Percentiles rank a stretch among this genome's conserved stretches.
Conservation (phyloP, 2,888 invertebrate species). For the Perizoma flavofasciatum region DNA sequence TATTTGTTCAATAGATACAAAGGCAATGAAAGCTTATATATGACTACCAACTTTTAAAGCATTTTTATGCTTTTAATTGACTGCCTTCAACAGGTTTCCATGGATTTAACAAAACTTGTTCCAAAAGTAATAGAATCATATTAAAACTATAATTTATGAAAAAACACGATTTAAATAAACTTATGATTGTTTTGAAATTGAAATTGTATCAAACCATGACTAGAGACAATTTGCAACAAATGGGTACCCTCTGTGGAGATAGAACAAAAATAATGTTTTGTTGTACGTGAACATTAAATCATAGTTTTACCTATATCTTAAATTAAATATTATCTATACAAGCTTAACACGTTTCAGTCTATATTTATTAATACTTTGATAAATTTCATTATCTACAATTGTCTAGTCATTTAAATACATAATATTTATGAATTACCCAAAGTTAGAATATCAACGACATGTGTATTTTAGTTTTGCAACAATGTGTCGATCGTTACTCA, state of each 20-base stretch:
- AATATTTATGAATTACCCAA: constrained; percentile 33
- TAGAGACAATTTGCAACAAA: too few relatives aligned
- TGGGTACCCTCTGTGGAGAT: too few relatives aligned
- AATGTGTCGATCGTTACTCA: not conserved
- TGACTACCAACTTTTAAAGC: not conserved
- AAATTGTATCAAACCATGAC: too few relatives aligned
- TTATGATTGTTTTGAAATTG: too few relatives aligned
- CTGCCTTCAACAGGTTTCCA: constrained; percentile 16
- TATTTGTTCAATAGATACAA: not conserved
- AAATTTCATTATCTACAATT: constrained; percentile 46
- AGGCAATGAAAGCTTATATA: constrained; percentile 1
- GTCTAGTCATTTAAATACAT: constrained; percentile 28
- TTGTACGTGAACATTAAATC: too few relatives aligned
- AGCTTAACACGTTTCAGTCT: constrained; percentile 68
- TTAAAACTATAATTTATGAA: too few relatives aligned
- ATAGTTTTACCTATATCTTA: not conserved
- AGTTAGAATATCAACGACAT: constrained; percentile 52
- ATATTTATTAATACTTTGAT: constrained; percentile 67
- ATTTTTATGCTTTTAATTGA: constrained; percentile 25
- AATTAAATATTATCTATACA: constrained; percentile 53
- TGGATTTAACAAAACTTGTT: too few relatives aligned
- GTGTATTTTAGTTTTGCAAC: constrained; percentile 26
- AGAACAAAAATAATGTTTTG: too few relatives aligned
- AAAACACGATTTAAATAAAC: too few relatives aligned
- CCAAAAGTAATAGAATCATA: too few relatives aligned